Base-by-base conservation (phyloP, 1,140 invertebrate species). In the Vanessa tameamea region DNA sequence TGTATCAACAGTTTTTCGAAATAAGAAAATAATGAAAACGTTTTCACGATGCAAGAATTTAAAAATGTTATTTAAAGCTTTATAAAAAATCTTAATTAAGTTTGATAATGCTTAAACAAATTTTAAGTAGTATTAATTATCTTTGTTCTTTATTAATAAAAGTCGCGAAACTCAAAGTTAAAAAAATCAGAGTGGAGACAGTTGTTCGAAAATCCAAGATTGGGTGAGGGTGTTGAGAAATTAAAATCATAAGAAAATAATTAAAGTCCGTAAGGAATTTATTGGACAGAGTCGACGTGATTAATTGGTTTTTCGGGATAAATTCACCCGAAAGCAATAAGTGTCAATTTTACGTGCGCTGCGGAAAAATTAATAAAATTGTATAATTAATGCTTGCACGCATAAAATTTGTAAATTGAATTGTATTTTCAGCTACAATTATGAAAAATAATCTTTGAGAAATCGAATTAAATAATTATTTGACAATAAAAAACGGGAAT, bases 161-260 rank as follows among this genome's bases (percentile, higher is more conserved):
- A 91, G 89, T 87, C 86, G 82, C 76, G 65, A 84, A 61, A 86
- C 81, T 85, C 69, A 67, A 78, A 82, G 81, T 82, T 67, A 72
- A 85, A 92, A 89, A 91, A 90, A 87, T 85, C 78, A 64, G 81
- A 88, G 86, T 87, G 86, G 89, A 90, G 89, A 92, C 90, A 91
- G 90, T 92, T 92, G 90, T 90, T 89, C 82, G 77, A 51, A 84
- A 87, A 88, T 88, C 87, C 84, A 74, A 82, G 87, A 88, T 85
- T 82, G 64, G 64, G 68, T 68, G 83, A 86, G 85, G 88, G 83
- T 80, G 66, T 64, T 72, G 69, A 85, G 85, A 93, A 93, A 93
- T 92, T 92, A 92, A 91, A 92, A 91, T 93, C 88, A 92, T 92
- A 93, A 92, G 89, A 92, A 93, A 92, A 93, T 92, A 93, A 93